Evolutionary conservation across 92 coral and sea anemone genomes (phyloP).

Genomic region (Micromussa lordhowensis): DNA sequence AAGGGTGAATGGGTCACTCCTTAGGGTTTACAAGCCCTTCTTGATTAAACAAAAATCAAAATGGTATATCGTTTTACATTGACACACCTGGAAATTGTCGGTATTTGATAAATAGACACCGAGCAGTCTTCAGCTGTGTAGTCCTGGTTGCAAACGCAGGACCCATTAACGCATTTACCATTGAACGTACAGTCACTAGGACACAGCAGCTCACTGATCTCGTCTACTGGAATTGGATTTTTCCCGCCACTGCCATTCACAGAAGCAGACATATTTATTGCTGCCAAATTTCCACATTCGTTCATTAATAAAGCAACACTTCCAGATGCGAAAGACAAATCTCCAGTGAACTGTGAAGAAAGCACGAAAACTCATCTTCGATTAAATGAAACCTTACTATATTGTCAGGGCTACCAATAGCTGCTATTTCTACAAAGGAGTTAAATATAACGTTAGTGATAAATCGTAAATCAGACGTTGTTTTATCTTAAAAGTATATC

Average conservation of each 20-base stretch:
- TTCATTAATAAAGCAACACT: neutral
- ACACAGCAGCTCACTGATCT: slow-evolving; percentile 14
- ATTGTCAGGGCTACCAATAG: too few relatives aligned
- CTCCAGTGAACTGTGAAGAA: slow-evolving; percentile 19
- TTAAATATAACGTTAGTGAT: too few relatives aligned
- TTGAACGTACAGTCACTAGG: slow-evolving; percentile 58
- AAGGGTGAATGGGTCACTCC: too few relatives aligned
- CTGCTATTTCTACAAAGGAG: too few relatives aligned
- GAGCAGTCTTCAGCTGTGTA: slow-evolving; percentile 60
- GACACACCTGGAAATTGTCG: slow-evolving; percentile 14
- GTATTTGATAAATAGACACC: slow-evolving; percentile 23
- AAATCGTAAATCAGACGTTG: too few relatives aligned
- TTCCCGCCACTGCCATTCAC: neutral
- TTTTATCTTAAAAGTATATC: too few relatives aligned
- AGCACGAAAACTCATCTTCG: neutral
- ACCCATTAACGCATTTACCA: slow-evolving; percentile 57
- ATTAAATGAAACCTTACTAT: too few relatives aligned
- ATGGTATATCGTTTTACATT: neutral
- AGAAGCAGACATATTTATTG: neutral
- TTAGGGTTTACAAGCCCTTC: too few relatives aligned
- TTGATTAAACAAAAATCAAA: too few relatives aligned
- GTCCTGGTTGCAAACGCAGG: slow-evolving; percentile 54
- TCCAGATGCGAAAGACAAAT: slow-evolving; percentile 15
- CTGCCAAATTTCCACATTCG: slow-evolving; percentile 27
- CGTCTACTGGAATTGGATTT: neutral